Evolutionary conservation across 2,888 invertebrate genomes (phyloP).

Genomic region (Enchytraeus crypticus): DNA sequence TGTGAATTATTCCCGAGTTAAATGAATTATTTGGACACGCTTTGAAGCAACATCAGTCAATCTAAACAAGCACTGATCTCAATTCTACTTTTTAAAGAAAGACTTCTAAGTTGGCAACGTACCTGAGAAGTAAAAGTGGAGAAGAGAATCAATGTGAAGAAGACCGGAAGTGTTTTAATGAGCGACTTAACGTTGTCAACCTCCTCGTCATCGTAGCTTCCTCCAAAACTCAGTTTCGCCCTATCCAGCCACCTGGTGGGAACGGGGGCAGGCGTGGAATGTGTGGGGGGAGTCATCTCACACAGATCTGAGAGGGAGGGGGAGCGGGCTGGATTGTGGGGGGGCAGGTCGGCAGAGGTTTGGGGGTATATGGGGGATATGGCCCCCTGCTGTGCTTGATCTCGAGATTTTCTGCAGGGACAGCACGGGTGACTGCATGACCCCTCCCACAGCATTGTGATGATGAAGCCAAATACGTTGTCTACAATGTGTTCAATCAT

Average conservation of each 20-base stretch:
- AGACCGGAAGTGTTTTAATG: slow-evolving; percentile 7
- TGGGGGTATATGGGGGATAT: too few species aligned
- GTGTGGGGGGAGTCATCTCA: neutral
- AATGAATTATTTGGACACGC: too few species aligned
- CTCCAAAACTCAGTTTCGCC: slow-evolving; percentile 31
- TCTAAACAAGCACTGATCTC: too few species aligned
- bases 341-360: neutral
- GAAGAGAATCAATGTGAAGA: slow-evolving; percentile 7
- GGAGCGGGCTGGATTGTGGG: neutral
- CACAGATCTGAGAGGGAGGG: neutral
- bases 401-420: neutral
- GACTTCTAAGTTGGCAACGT: too few species aligned
- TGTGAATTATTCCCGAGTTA: too few species aligned
- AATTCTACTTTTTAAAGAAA: too few species aligned
- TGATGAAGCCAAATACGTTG: neutral
- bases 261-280: neutral
- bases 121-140: slow-evolving; percentile 10
- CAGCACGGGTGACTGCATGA: neutral
- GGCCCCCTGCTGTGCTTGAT: too few species aligned
- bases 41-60: too few species aligned
- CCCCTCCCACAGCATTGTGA: neutral
- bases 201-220: slow-evolving; percentile 29
- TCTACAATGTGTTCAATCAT: too few species aligned
- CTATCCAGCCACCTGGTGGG: slow-evolving; percentile 15
- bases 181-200: slow-evolving; percentile 27